A percentile compares a stretch with the other conserved stretches of the same genome.
Conservation (phyloP, 2,888 invertebrate genomes). For the Aleiodes testaceus region DNA sequence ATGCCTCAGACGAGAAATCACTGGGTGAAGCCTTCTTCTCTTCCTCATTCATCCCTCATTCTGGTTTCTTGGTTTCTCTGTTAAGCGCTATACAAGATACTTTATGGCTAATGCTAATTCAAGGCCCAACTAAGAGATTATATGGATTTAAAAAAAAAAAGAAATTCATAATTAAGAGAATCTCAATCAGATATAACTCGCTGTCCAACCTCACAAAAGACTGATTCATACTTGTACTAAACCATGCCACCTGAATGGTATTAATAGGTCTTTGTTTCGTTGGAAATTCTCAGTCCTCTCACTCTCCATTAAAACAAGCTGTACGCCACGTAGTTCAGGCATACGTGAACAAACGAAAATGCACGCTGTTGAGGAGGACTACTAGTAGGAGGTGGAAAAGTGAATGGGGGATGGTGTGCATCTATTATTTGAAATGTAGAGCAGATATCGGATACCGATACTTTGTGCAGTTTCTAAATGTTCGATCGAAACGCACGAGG, state of each 20-base stretch:
- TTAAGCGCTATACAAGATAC: too few species aligned
- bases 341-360: constrained; percentile 1
- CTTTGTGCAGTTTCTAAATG: constrained; percentile 44
- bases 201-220: neutral
- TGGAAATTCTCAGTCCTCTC: constrained; percentile 33
- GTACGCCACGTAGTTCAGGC: constrained; percentile 36
- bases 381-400: neutral
- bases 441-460: constrained; percentile 69
- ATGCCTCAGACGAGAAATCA: constrained; percentile 29
- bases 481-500: constrained; percentile 45
- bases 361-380: neutral
- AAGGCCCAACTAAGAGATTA: too few species aligned
- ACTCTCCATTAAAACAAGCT: constrained; percentile 36
- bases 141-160: too few species aligned
- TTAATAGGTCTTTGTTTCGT: constrained; percentile 67
- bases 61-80: too few species aligned
- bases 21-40: neutral
- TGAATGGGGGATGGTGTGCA: constrained; percentile 2
- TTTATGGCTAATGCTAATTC: too few species aligned
- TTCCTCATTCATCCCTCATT: too few species aligned
- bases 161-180: too few species aligned
- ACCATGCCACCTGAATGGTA: constrained; percentile 56
- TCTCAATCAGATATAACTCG: too few species aligned
- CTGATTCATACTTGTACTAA: constrained; percentile 2
- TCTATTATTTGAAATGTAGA: constrained; percentile 69